Percentiles rank a stretch among this genome's conserved stretches.
These are phyloP conservation scores for Rhinogobio ventralis DNA, from an alignment of 2,797 vertebrate genomes.

Conservation along the genomic window DNA sequence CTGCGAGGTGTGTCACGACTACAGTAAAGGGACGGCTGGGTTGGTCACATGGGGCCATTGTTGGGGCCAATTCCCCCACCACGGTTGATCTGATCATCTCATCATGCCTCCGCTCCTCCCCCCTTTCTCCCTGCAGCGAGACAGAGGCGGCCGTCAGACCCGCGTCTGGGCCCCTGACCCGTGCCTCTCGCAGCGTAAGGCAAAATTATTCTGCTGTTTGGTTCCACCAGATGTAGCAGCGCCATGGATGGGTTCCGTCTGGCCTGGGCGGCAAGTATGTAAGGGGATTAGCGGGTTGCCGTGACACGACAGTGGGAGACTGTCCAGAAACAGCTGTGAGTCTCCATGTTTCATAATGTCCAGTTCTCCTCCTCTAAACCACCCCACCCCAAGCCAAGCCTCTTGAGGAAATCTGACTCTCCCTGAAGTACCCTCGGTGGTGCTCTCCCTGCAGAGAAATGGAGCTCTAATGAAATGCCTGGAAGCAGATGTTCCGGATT, in stretches of 20 bases:
- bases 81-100: slow-evolving; percentile 36
- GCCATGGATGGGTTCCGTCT: slow-evolving; percentile 68
- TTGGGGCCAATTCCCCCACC: slow-evolving; percentile 21
- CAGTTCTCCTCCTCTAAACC: slow-evolving; percentile 30
- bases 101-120: neutral
- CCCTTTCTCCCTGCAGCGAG: slow-evolving; percentile 2
- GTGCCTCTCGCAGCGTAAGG: slow-evolving; percentile 64
- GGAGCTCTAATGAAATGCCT: slow-evolving; percentile 54
- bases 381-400: slow-evolving; percentile 6
- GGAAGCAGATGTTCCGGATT: slow-evolving; percentile 57
- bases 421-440: slow-evolving; percentile 56
- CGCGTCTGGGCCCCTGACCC: slow-evolving; percentile 53
- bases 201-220: slow-evolving; percentile 73
- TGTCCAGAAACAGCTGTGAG: slow-evolving; percentile 78
- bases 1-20: neutral
- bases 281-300: slow-evolving; percentile 74
- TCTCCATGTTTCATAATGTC: slow-evolving; percentile 76
- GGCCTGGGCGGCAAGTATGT: slow-evolving; percentile 72
- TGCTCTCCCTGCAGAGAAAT: slow-evolving; percentile 35
- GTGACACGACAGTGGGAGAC: slow-evolving; percentile 70
- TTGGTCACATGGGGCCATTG: slow-evolving; percentile 10
- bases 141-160: neutral
- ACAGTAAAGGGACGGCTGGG: neutral
- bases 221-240: slow-evolving; percentile 71
- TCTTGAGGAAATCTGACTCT: slow-evolving; percentile 70